Conservation (phyloP, 2,797 vertebrate species). For the Bucorvus abyssinicus region DNA sequence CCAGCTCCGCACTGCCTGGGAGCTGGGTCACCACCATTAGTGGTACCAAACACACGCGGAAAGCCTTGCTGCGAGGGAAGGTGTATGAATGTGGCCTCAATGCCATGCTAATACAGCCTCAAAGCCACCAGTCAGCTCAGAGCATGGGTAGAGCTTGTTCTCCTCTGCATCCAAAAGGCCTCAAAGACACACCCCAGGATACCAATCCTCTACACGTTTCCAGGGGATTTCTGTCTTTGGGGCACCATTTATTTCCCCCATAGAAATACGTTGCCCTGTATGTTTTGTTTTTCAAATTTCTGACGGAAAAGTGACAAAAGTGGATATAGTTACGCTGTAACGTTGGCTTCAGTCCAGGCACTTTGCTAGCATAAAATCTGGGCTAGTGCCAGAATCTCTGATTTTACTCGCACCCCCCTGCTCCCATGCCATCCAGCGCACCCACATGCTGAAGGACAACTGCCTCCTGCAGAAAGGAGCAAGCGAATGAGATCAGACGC, state of each 20-base stretch:
- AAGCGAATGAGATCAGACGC: not conserved
- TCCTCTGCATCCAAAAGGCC: not conserved
- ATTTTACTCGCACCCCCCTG: not conserved
- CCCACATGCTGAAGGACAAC: not conserved
- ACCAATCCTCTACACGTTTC: not conserved
- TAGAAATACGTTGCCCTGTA: not conserved
- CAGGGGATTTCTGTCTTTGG: not conserved
- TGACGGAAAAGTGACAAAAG: not conserved
- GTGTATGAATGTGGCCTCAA: not conserved
- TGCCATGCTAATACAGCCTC: not conserved
- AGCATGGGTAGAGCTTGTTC: not conserved
- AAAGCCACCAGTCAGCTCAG: not conserved
- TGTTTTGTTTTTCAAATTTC: not conserved
- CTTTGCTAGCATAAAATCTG: conserved; percentile 16
- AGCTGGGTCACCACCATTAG: conserved; percentile 1
- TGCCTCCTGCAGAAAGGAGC: conserved; percentile 8
- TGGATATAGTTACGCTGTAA: not conserved
- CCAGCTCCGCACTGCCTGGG: not conserved
- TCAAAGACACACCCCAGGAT: not conserved
- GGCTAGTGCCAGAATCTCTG: not conserved
- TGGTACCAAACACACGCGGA: not conserved
- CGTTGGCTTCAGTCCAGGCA: conserved; percentile 7
- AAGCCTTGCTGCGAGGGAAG: conserved; percentile 21
- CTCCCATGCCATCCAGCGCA: not conserved
- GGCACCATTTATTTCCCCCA: not conserved